Percentiles rank a stretch among this genome's conserved stretches.
Evolutionary conservation across 1,140 invertebrate species (phyloP).

Genomic region (Saccostrea echinata): DNA sequence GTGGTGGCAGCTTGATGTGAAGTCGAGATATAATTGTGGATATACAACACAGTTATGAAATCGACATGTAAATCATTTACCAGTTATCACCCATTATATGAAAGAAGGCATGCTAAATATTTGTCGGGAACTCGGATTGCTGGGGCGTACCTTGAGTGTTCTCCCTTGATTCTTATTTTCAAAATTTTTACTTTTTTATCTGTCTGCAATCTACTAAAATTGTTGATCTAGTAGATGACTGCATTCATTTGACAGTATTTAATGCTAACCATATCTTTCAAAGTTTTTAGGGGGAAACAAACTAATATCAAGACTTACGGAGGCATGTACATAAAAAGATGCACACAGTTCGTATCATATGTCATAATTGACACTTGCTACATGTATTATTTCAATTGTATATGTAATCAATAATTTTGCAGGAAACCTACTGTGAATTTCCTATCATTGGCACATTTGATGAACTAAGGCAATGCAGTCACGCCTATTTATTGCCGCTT

Average conservation of each 20-base stretch:
- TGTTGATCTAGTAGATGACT: neutral
- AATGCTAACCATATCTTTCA: neutral
- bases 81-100: conserved; percentile 28
- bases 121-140: neutral
- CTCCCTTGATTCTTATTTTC: neutral
- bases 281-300: neutral
- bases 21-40: conserved; percentile 26
- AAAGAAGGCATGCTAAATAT: neutral
- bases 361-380: conserved; percentile 30
- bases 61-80: conserved; percentile 31
- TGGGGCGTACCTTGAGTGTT: neutral
- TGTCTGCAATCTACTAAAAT: neutral
- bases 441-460: conserved; percentile 36
- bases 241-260: conserved; percentile 24
- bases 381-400: conserved; percentile 32
- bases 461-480: conserved; percentile 36
- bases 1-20: conserved; percentile 20
- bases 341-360: neutral
- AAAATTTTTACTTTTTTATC: neutral
- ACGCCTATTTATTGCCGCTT: conserved; percentile 31
- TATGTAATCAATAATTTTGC: conserved; percentile 28
- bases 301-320: neutral
- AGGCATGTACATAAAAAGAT: conserved; percentile 16
- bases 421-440: conserved; percentile 19
- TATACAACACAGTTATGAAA: conserved; percentile 30